Evolutionary conservation across 2,888 invertebrate species (phyloP).

Genomic region (Lasioglossum figueresi): DNA sequence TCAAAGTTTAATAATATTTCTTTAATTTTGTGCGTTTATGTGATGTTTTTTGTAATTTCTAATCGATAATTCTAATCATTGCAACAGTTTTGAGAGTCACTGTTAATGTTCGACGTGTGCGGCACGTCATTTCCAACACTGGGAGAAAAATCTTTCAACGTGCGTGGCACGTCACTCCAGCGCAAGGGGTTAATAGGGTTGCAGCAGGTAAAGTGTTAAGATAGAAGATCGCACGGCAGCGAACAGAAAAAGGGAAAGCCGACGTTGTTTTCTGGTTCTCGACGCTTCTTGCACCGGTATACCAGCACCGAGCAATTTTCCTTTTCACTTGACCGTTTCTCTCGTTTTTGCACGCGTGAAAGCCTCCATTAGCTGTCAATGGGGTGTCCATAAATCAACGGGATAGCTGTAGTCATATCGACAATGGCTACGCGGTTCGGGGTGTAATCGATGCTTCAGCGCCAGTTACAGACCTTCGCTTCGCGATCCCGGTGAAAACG

Average conservation of each 20-base stretch:
- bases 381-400: slow-evolving; percentile 40
- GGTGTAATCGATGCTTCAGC: slow-evolving; percentile 28
- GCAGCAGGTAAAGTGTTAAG: background rate
- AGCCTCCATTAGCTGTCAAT: slow-evolving; percentile 44
- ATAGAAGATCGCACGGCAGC: background rate
- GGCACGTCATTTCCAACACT: no score
- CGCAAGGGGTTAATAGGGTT: no score
- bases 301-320: background rate
- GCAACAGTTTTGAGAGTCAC: no score
- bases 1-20: no score
- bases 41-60: no score
- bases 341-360: slow-evolving; percentile 4
- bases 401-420: slow-evolving; percentile 25
- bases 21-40: no score
- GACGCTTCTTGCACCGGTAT: background rate
- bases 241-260: background rate
- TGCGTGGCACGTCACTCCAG: no score
- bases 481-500: background rate
- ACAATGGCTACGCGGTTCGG: slow-evolving; percentile 24
- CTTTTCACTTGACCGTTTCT: slow-evolving; percentile 5
- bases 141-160: no score
- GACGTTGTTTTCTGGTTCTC: background rate
- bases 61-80: no score
- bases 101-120: no score
- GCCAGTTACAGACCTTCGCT: background rate